Percentiles rank a stretch among this genome's conserved stretches.
Evolutionary conservation across 1,140 invertebrate species (phyloP).

Genomic region (Diabrotica virgifera): DNA sequence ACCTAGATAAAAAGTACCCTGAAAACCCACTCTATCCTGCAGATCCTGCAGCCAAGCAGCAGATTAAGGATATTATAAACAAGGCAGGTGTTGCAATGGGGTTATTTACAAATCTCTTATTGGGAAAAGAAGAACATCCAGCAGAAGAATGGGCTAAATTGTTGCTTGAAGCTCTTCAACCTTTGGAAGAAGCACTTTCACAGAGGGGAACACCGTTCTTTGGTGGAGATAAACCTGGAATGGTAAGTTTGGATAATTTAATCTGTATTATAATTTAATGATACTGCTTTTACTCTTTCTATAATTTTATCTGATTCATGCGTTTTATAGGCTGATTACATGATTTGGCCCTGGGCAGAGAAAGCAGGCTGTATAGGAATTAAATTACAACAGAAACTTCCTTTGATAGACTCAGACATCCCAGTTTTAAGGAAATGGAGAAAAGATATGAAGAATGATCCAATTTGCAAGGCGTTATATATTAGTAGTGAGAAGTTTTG

Average conservation of each 20-base stretch:
- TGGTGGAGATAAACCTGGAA: constrained; percentile 67
- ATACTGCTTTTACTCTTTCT: too few relatives aligned
- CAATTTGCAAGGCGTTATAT: constrained; percentile 46
- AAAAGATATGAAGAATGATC: constrained; percentile 65
- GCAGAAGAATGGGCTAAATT: constrained; percentile 35
- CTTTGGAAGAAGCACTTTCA: constrained; percentile 65
- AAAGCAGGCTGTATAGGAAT: constrained; percentile 57
- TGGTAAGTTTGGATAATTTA: constrained; percentile 49
- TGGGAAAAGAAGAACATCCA: constrained; percentile 31
- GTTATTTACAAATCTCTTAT: constrained; percentile 34
- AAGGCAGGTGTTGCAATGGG: constrained; percentile 52
- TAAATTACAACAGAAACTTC: constrained; percentile 55
- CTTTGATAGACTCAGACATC: constrained; percentile 44
- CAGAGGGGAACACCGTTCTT: constrained; percentile 64
- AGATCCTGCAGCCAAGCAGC: constrained; percentile 70
- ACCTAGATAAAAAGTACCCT: constrained; percentile 78
- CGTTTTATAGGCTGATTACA: constrained; percentile 63
- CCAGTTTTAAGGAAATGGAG: constrained; percentile 55
- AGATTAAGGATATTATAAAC: constrained; percentile 75
- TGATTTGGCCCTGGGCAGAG: constrained; percentile 90
- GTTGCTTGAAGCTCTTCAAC: constrained; percentile 55
- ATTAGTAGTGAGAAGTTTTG: constrained; percentile 39
- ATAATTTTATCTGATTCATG: too few relatives aligned
- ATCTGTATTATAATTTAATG: too few relatives aligned
- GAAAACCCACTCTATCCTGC: constrained; percentile 64